Evolutionary conservation across 2,888 invertebrate genomes (phyloP).

Genomic region (Tenthredo notha): DNA sequence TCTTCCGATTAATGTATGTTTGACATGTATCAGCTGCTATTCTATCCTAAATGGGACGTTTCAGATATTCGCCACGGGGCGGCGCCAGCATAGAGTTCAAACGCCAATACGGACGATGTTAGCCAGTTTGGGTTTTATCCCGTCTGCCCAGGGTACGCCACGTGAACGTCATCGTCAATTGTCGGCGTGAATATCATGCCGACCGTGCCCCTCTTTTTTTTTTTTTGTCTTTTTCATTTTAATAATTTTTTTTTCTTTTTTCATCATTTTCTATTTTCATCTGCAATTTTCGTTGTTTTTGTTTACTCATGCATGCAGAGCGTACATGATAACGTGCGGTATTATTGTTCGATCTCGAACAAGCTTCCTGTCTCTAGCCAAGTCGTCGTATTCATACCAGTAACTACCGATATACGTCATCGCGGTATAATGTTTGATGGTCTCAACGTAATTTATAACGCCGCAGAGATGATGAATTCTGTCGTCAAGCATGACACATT

Average conservation of each 20-base stretch:
- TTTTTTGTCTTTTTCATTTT: background rate
- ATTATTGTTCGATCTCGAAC: background rate
- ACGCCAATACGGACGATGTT: background rate
- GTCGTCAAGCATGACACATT: too few species aligned
- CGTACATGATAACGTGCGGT: background rate
- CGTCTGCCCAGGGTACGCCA: conserved; percentile 3
- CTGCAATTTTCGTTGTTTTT: background rate
- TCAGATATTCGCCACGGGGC: conserved; percentile 20
- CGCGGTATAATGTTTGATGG: background rate
- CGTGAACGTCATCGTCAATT: background rate
- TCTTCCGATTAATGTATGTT: background rate
- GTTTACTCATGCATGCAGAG: background rate
- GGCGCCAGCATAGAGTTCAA: conserved; percentile 7
- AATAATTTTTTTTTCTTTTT: background rate
- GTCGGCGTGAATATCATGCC: background rate
- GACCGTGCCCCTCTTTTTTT: background rate
- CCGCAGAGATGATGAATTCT: too few species aligned
- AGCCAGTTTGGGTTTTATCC: background rate
- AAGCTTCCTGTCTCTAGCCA: background rate
- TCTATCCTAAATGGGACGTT: background rate
- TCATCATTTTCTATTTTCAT: background rate
- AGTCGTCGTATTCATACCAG: background rate
- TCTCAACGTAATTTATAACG: background rate
- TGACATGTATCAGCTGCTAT: background rate
- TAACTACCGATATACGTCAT: background rate